Base-by-base conservation (phyloP, 2,797 vertebrate genomes). In the Cyclopterus lumpus region DNA sequence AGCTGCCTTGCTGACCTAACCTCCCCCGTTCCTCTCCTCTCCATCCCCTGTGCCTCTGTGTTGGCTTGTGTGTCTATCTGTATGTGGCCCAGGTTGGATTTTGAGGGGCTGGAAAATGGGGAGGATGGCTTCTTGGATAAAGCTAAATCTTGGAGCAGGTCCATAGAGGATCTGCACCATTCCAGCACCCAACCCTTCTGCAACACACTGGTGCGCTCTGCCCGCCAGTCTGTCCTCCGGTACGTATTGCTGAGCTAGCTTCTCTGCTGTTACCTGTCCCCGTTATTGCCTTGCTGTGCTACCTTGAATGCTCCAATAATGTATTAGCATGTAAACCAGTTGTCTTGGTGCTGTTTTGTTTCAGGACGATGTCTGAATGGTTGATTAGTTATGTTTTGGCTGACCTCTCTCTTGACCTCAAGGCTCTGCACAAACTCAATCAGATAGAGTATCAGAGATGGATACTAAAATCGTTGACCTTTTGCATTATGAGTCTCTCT, bases 161-260 rank as follows among this genome's bases (percentile, higher is more conserved):
- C 98, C 88, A 99, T 99, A 71, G 98, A 99, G 95, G 97, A 99
- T 96, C 96, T 99, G 95, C 97, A 97, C 94, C 96, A 95, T 83
- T 93, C 92, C 69, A 93, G 94, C 74, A 77, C 93, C 90, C 96
- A 96, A 93, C 96, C 97, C 84, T 97, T 98, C 90, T 95, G 96
- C 96, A 97, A 96, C 95, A 97, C 96, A 59, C 95, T 99, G 90
- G 96, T 97, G 93, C 97, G 97, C 95, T 97, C 97, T 40, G 97
- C 97, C 73, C 97, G 96, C 90, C 97, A 97, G 93, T 97, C 96
- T 65, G 97, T 97, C 88, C 96, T 97, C 90, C 97, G 97, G 97
- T 99, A 98, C 79, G 96, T 97, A 96, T 94, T 82, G 93, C 91
- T 93, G 84, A 73, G 85, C 87, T 61, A 53, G 82, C 86, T 90